phyloP scores from a whole-genome alignment of 2,113 vertebrate species.

The Rhynchopsitta pachyrhyncha region DNA sequence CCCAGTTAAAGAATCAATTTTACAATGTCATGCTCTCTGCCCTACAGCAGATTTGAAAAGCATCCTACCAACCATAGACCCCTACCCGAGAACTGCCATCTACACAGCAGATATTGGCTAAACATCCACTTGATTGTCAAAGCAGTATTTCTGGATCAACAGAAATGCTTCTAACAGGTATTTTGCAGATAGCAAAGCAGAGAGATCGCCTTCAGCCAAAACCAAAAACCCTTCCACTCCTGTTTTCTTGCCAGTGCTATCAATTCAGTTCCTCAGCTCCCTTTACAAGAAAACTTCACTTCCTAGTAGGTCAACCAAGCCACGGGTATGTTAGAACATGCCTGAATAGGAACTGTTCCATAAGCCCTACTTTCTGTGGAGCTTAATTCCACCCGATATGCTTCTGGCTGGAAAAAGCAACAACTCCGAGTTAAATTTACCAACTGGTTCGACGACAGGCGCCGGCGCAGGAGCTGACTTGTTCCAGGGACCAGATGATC shows the following conservation, averaged over 20 bases:
- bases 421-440: conserved; percentile 70
- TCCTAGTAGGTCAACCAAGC: neutral
- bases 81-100: neutral
- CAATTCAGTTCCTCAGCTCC: neutral
- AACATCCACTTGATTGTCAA: neutral
- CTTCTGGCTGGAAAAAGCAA: neutral
- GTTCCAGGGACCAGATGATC: conserved; percentile 93
- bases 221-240: neutral
- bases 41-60: neutral
- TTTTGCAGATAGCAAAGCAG: neutral
- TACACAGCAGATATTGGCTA: neutral
- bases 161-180: neutral
- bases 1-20: neutral
- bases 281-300: neutral
- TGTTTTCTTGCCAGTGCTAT: neutral
- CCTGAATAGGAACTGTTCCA: neutral
- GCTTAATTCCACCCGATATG: neutral
- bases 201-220: neutral
- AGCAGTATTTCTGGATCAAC: neutral
- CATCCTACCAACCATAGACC: fast-evolving
- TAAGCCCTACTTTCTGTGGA: neutral
- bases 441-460: conserved; percentile 75
- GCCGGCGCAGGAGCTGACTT: conserved; percentile 82
- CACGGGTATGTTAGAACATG: neutral
- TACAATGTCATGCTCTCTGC: neutral